Base-by-base conservation (phyloP, 2,888 invertebrate genomes). In the Hedychridium roseum region DNA sequence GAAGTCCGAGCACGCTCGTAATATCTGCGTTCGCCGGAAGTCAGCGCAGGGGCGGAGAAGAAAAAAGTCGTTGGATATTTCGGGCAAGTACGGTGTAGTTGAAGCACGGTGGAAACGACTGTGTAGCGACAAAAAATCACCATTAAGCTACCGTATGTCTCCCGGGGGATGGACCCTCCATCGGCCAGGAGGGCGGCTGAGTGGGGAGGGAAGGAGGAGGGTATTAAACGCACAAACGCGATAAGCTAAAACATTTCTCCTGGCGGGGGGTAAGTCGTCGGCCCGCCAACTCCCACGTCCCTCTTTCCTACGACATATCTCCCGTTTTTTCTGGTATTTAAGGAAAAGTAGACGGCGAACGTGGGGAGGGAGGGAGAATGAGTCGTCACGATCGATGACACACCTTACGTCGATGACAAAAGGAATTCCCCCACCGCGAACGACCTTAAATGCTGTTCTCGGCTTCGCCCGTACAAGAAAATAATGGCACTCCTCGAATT, bases 161-260 rank as follows among this genome's bases (percentile, higher is more conserved):
- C 68, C 69, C 70, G 41, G 58, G 71, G 71, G 68, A 63, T 60
- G 51, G 54, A 57, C 60, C 64, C 63, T 23, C 31, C 18, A 20
- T 51, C 47, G 41, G 32, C 46, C 47, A 57, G 42, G 45, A 47
- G 52, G 54, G 27, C 50, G 51, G 49, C 23, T 9, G 48, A 6
- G 20, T n/a, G 26, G 38, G 37, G 26, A 12, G 43, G 30, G 46
- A 27, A 9, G 17, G 6, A 7, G 35, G 18, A 4, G n/a, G 23
- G 26, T 62, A 68, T 70, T 71, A 71, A 73, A 70, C 71, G 68
- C 61, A 60, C 58, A 64, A 70, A 72, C 67, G 69, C 69, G 77
- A 78, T 78, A 78, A 77, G 74, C 75, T 70, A 68, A 73, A 76
- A 75, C 74, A 73, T 72, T 73, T 66, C 60, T 54, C 45, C 41